Evolutionary conservation across 2,888 invertebrate species (phyloP), one percentile per base, ranked within the genome.

Genomic region (Therioaphis trifolii): DNA sequence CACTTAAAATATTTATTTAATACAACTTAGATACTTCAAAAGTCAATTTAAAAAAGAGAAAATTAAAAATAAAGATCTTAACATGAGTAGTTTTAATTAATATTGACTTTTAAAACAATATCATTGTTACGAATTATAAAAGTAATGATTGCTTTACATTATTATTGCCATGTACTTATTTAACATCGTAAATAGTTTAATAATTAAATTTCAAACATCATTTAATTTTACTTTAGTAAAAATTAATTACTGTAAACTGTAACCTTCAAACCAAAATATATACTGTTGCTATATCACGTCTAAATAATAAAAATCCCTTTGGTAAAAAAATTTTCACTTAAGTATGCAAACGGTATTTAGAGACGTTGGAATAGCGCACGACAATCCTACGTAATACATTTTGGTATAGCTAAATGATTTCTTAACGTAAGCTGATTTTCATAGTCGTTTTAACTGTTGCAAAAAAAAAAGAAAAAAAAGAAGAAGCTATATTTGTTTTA

Each of bases 361-460:
- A 55, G 15, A 40, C 15, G n/a, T 14, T 9, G 35, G 21, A 74
- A 29, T 21, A 74, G 52, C n/a, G 52, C n/a, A 21, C 21, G 21
- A 58, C 74, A 55, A 74, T 35, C 24, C 24, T 55, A 24, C 18
- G 24, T 40, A 58, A 40, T 61, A 63, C 49, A 18, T 35, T 66
- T 77, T 15, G 66, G 35, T 35, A 35, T 27, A n/a, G 29, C 18
- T 58, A 75, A 43, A 61, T 43, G 29, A 66, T 77, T 49, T 29
- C 29, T 66, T 15, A 66, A 35, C 46, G 76, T 77, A 66, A 77
- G 49, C 77, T 52, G 66, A 66, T 78, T 68, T 52, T 66, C 52
- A 46, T 15, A 29, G 46, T 49, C 29, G 66, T 52, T 35, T 9
- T 35, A 66, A 12, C 35, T 21, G 49, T 66, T 21, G 35, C 29